Base-by-base conservation (phyloP, 2,888 invertebrate genomes). In the Chrysopilus asiliformis region DNA sequence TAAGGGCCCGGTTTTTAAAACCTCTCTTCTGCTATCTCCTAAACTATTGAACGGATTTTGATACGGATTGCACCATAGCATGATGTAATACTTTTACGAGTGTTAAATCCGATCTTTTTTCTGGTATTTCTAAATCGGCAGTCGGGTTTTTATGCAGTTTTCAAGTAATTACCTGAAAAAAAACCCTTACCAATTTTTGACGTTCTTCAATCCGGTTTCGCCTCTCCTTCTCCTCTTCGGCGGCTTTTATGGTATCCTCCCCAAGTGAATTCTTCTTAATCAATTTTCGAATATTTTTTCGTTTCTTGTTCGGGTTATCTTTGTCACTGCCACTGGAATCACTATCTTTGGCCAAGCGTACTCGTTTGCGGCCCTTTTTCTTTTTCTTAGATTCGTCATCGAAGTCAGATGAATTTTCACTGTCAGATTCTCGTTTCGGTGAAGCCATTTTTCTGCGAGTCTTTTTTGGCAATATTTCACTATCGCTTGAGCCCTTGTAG, bases 161-260 rank as follows among this genome's bases (percentile, higher is more conserved):
- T n/a, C n/a, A n/a, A n/a, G n/a, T n/a, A n/a, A n/a, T n/a, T n/a
- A n/a, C n/a, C n/a, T n/a, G n/a, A n/a, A n/a, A n/a, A n/a, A n/a
- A n/a, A n/a, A n/a, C n/a, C 22, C 61, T 55, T 58, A 84, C 85
- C 69, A 77, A 56, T 65, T 80, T 81, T 60, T 94, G 93, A 46
- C 87, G 76, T 45, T 94, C 91, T 18, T 77, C 69, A 38, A 98
- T 85, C 53, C 98, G 75, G 48, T 77, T 80, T 32, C 85, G 74
- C 20, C 97, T 72, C 51, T 91, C 89, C 48, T 81, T 80, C 58
- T 98, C 98, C 43, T 84, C 81, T 43, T 81, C 77, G 25, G 87
- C 87, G 1, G 97, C 97, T 53, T 76, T 76, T 56, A 83, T 83
- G 0, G 97, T 97, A 30, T 78, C 76, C 47, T 82, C 77, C 40